Base-by-base conservation (phyloP, 1,140 invertebrate genomes). In the Formica exsecta region DNA sequence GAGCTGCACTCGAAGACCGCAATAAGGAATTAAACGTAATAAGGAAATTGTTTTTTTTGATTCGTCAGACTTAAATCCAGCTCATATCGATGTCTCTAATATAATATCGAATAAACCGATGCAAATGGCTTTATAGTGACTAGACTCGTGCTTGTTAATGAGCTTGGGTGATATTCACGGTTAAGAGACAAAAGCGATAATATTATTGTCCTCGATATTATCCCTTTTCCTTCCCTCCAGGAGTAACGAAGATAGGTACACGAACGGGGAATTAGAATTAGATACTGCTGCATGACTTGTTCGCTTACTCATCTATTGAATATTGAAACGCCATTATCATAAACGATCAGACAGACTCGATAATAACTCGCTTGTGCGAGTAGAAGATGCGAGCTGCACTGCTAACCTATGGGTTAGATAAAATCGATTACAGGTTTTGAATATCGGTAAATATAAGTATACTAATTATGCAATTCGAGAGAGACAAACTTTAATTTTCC, bases 301-400 rank as follows among this genome's bases (percentile, higher is more conserved):
- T 4, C 54, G 86, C 88, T 90, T 87, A 90, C 68, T 90, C 89
- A 85, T 59, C 80, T 38, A 48, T 38, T 87, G 80, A 89, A 89
- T 89, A 80, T 89, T 89, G 79, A 90, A 81, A 81, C 48, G 62
- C 38, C 85, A 83, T 64, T 66, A 83, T 68, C 61, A 83, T 74
- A 83, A 83, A 41, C 54, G 68, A 83, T 83, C 68, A 83, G 79
- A 74, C 68, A 70, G 68, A 83, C 59, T 73, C 68, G 54, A 61
- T 74, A 74, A 74, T 80, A 66, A 80, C 64, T 80, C 19, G 64
- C 29, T 73, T 13, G 79, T 81, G 44, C 44, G 16, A 51, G 48
- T 16, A 61, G 19, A 22, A 44, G 44, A 3, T 36, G 38, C 8
- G 68, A 44, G 54, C n/a, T 81, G 13, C 66, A 13, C 9, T 44